Evolutionary conservation across 2,888 invertebrate genomes (phyloP), one percentile per base, ranked within the genome.

Genomic region (Oxyteleia sp.): DNA sequence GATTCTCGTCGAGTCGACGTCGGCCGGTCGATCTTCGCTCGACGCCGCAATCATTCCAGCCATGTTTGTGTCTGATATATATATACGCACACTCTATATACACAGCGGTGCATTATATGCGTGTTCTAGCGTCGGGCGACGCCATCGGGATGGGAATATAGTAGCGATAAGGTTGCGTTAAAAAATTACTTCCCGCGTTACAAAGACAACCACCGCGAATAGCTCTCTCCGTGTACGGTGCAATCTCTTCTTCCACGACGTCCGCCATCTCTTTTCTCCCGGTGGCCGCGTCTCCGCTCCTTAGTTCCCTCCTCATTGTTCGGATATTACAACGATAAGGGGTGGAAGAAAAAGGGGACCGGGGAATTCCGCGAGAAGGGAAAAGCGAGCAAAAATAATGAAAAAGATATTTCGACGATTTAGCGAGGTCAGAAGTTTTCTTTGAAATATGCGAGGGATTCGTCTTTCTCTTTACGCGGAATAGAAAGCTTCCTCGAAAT

Each of bases 121-220:
- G 74, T 74, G 61, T 53, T 63, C 45, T 3, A 64, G 16, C 55
- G 38, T 18, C 23, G 13, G 55, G 18, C 29, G 8, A 78, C 55
- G 35, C 18, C 49, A 59, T 71, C 29, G 43, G 47, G 15, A 43
- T n/a, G 4, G 23, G 38, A 59, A 63, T 26, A 57, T 15, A 32
- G 45, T 49, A 75, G 85, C 85, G 87, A 87, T 88, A 85, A 89
- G 87, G 87, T 88, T 87, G 80, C 85, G 85, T 86, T 88, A 90
- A 90, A 89, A 90, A 90, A 90, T 90, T 90, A 89, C 89, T 87
- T 89, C 81, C 82, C 85, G 75, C 84, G 75, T 76, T 85, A 81
- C 85, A 83, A 82, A 87, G 84, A 84, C 84, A 86, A 87, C 84
- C 63, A 55, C 55, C 53, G 29, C 49, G 29, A 45, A 74, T 35